Evolutionary conservation across 2,797 vertebrate genomes (phyloP).

Genomic region (Mionectes olivaceus): DNA sequence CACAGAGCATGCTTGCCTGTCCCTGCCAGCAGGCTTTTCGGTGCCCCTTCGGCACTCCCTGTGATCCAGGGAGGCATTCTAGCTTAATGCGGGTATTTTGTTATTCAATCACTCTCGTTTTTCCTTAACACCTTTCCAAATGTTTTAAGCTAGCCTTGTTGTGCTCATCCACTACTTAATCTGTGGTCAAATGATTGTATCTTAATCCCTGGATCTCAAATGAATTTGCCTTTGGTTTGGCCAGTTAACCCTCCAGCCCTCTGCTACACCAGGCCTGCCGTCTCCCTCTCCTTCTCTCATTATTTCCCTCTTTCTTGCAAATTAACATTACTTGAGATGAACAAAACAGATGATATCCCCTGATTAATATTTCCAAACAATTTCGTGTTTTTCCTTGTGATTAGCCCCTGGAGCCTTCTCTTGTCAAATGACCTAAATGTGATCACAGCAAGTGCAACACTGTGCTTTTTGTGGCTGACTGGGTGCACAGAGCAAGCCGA

Average conservation of each 20-base stretch:
- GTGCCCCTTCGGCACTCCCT: background rate
- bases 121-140: constrained; percentile 57
- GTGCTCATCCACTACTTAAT: constrained; percentile 23
- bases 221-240: constrained; percentile 23
- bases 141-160: constrained; percentile 56
- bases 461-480: background rate
- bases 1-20: fast-evolving
- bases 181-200: constrained; percentile 35
- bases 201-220: constrained; percentile 39
- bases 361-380: background rate
- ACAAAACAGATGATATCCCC: background rate
- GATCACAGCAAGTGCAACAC: background rate
- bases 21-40: background rate
- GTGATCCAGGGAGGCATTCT: background rate
- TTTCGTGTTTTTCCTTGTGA: background rate
- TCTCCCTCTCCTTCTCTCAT: background rate
- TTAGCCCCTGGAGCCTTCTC: background rate
- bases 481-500: background rate
- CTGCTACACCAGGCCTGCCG: background rate
- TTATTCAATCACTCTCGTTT: constrained; percentile 31
- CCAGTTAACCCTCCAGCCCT: background rate
- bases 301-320: background rate
- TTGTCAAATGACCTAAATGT: background rate
- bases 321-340: background rate
- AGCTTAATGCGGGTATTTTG: constrained; percentile 45